Conservation (phyloP, 2,888 invertebrate species). For the Drosophila phalerata region DNA sequence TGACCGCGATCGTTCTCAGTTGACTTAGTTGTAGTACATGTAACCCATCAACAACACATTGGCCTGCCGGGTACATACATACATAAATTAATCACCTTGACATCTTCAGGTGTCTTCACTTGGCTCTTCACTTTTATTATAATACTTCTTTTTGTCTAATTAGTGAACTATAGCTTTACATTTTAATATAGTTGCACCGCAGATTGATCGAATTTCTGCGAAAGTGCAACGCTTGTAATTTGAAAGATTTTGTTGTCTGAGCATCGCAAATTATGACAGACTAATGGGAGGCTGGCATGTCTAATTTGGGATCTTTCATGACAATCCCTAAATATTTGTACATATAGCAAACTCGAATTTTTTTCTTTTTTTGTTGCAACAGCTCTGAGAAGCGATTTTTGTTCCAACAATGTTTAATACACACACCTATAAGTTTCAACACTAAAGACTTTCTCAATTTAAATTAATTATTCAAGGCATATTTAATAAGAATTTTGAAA, state of each 20-base stretch:
- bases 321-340: conserved; percentile 15
- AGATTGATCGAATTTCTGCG: conserved; percentile 34
- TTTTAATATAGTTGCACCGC: conserved; percentile 47
- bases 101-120: conserved; percentile 76
- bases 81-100: conserved; percentile 63
- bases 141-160: conserved; percentile 62
- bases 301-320: conserved; percentile 11
- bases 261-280: conserved; percentile 22
- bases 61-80: conserved; percentile 31
- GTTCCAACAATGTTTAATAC: background rate
- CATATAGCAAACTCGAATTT: background rate
- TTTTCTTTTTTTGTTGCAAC: background rate
- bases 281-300: conserved; percentile 13
- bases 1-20: conserved; percentile 48
- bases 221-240: conserved; percentile 24
- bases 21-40: conserved; percentile 58
- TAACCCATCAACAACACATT: conserved; percentile 41
- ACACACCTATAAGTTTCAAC: conserved; percentile 9
- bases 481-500: background rate
- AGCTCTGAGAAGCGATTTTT: background rate
- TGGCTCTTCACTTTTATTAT: conserved; percentile 14
- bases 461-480: background rate
- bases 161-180: conserved; percentile 64
- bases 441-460: conserved; percentile 1
- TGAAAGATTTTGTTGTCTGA: conserved; percentile 43